A percentile compares a stretch with the other conserved stretches of the same genome.
phyloP scores from a whole-genome alignment of 1,140 invertebrate genomes.

The Hormaphis cornu region DNA sequence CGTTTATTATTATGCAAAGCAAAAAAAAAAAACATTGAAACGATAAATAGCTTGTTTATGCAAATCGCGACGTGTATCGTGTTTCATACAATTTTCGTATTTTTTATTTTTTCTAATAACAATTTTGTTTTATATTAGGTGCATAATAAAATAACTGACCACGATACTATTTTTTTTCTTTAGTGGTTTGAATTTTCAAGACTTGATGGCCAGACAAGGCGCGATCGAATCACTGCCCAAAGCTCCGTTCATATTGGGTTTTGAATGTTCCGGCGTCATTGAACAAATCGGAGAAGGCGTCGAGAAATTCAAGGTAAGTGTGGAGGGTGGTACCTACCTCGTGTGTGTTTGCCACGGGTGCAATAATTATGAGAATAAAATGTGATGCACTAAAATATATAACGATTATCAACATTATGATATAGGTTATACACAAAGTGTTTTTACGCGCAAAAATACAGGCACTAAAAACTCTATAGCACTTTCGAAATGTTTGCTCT shows the following conservation, averaged over 20 bases:
- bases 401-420: no score
- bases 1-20: background rate
- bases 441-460: no score
- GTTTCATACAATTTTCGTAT: no score
- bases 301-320: constrained; percentile 69
- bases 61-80: no score
- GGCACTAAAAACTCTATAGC: no score
- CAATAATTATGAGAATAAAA: no score
- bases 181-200: constrained; percentile 71
- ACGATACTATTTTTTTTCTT: constrained; percentile 42
- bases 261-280: constrained; percentile 77
- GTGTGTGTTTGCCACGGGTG: background rate
- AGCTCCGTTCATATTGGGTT: constrained; percentile 76
- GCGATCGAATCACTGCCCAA: constrained; percentile 73
- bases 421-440: no score
- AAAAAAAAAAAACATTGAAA: background rate
- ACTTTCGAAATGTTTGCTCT: no score
- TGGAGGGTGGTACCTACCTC: constrained; percentile 29
- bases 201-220: constrained; percentile 76
- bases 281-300: constrained; percentile 73
- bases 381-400: no score
- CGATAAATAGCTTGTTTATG: background rate
- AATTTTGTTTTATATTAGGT: constrained; percentile 2
- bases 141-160: no score
- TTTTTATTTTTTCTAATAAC: background rate